Base-by-base conservation (phyloP, 2,113 vertebrate species). In the Gulo gulo region DNA sequence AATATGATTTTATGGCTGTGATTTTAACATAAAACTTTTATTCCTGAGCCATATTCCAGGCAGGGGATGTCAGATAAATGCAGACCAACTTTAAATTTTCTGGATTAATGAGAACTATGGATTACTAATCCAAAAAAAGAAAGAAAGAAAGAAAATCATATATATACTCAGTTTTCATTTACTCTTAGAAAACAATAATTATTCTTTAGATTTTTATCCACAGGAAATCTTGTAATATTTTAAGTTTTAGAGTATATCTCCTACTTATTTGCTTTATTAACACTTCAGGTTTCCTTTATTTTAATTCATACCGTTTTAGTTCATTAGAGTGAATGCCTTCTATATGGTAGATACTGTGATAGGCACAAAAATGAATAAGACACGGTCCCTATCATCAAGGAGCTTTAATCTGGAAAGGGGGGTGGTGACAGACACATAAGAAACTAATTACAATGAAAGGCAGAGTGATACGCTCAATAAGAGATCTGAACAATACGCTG, bases 291-390 rank as follows among this genome's bases (percentile, higher is more conserved):
- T 95, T 93, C 80, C 88, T 93, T 95, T 93, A 94, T 97, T 97
- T 91, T 82, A 97, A 96, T 88, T 97, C 61, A 45, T 92, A 81
- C 65, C 31, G 15, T 95, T 98, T 94, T 94, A 97, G 97, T 97
- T 95, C 31, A 82, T 92, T 94, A 97, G 90, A 92, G 26, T 97
- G 90, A 96, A 88, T 98, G 84, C 74, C 83, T 98, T 76, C 57
- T 97, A 97, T 88, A 84, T 97, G 61, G 45, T 97, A 97, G 96
- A 82, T 92, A 97, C 13, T 95, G 47, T 95, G 80, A 92, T 96
- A 97, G 97, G 78, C 88, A 94, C 78, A 97, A 98, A 96, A 97
- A 98, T 98, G 98, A 98, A 98, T 98, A 98, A 98, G 98, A 98
- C 98, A 98, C 98, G 98, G 98, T 98, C 98, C 98, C 98, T 94